Evolutionary conservation across 2,113 vertebrate species (phyloP), one percentile per base, ranked within the genome.

Genomic region (Melanocharis versteri): DNA sequence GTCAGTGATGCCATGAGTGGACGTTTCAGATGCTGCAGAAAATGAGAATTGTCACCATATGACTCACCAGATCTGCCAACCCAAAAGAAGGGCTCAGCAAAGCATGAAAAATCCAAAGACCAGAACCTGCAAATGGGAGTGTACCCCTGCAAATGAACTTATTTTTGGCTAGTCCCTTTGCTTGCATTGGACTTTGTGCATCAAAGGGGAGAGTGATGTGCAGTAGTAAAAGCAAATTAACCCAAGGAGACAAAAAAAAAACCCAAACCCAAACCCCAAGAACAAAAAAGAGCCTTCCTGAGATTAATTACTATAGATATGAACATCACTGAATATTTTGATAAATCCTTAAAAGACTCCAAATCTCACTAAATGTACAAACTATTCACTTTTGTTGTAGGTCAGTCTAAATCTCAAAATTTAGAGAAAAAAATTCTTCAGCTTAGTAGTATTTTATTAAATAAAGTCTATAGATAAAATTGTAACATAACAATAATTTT

Each of bases 21-120:
- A 90, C 91, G 47, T 89, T 89, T 92, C 69, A 94, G 86, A 89
- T 92, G 80, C 86, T 87, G 76, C 60, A 89, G 87, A 94, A 94
- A 93, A 94, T 87, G 64, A 68, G 84, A 79, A 94, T 93, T 91
- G 72, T 68, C 83, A 47, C 83, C 72, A 78, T 93, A 80, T 51
- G 75, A 90, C 88, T 85, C 56, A 61, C 47, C 6, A 30, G 73
- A 73, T 87, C 83, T 92, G 89, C 83, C 89, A 95, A 62, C 64
- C 47, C 1, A 1, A 92, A 94, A 81, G 51, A 84, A 71, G 24
- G 48, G 47, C 44, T 95, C 61, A 92, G 71, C 68, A 90, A 94
- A 90, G 50, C 6, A 1, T 92, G 58, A 90, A 84, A 89, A 86
- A 80, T 71, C 82, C 42, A 51, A 89, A 70, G 54, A 51, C 21